Conservation (phyloP, 2,888 invertebrate genomes). For the Rhamnusium bicolor region DNA sequence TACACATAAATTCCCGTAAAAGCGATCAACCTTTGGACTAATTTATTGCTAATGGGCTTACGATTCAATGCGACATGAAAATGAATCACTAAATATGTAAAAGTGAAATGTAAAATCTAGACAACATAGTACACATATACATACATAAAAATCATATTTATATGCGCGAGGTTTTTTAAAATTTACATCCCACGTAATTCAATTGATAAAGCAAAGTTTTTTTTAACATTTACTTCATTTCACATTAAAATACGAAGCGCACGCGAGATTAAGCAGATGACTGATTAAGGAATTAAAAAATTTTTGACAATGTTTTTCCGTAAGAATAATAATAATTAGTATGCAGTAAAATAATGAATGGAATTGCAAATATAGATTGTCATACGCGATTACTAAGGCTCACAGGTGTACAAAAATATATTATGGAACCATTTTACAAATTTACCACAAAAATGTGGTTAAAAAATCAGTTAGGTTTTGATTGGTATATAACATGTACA, state of each 20-base stretch:
- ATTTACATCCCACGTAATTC: neutral
- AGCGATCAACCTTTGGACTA: conserved; percentile 1
- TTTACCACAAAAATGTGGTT: too few relatives aligned
- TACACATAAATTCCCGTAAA: neutral
- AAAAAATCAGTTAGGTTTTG: too few relatives aligned
- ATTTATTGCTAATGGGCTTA: conserved; percentile 3
- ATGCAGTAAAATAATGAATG: too few relatives aligned
- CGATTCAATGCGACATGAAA: neutral
- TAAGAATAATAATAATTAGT: too few relatives aligned
- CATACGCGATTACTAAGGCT: too few relatives aligned
- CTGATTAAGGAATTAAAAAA: too few relatives aligned
- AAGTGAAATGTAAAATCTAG: neutral
- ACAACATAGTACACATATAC: neutral
- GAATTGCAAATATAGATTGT: too few relatives aligned
- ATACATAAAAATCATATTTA: neutral
- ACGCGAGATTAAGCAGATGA: neutral
- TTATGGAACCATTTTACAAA: too few relatives aligned
- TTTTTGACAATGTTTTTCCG: too few relatives aligned
- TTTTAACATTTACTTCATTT: neutral
- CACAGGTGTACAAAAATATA: too few relatives aligned
- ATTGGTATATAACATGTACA: too few relatives aligned
- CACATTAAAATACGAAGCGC: neutral
- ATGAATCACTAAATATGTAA: neutral
- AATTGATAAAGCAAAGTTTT: neutral
- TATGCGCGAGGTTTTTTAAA: neutral